Conservation (phyloP, 2,113 vertebrate species). For the Rhinopomastus cyanomelas region DNA sequence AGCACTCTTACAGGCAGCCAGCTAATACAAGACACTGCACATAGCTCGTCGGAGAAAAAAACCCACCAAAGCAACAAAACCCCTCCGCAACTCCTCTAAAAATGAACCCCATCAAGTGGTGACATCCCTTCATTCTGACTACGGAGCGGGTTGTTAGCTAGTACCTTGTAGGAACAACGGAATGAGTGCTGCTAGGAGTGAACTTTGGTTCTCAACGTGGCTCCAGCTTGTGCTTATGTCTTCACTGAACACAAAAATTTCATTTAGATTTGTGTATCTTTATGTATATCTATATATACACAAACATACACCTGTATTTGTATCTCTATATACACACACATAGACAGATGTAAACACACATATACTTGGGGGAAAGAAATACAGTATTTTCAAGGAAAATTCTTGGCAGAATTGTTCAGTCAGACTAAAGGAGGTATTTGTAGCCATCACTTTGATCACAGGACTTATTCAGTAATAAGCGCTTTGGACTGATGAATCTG, state of each 20-base stretch:
- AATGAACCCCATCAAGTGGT: too few species aligned
- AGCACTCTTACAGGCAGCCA: too few species aligned
- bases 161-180: neutral
- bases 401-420: neutral
- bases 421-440: neutral
- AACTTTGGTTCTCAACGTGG: neutral
- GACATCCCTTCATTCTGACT: neutral
- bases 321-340: neutral
- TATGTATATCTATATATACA: too few species aligned
- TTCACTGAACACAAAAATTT: neutral
- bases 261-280: too few species aligned
- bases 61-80: neutral
- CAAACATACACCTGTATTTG: too few species aligned
- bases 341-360: neutral
- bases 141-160: neutral
- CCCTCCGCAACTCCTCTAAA: rapidly evolving
- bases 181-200: neutral
- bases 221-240: neutral
- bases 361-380: neutral
- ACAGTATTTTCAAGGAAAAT: neutral
- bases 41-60: neutral
- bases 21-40: neutral
- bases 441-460: neutral
- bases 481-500: neutral
- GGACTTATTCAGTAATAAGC: neutral